Evolutionary conservation across 2,888 invertebrate genomes (phyloP), one percentile per base, ranked within the genome.

Genomic region (Hirtodrosophila histrioides): DNA sequence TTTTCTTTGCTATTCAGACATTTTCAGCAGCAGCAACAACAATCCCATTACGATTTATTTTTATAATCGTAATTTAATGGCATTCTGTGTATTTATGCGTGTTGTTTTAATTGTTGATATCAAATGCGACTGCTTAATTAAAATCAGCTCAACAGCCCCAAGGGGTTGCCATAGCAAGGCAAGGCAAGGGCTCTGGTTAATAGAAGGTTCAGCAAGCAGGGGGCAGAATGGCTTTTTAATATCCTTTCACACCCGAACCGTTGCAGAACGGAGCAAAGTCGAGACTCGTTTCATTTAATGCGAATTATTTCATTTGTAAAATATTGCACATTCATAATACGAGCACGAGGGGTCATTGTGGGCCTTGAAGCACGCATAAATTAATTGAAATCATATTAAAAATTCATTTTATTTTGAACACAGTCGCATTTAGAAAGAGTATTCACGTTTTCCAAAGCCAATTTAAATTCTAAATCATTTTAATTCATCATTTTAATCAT

Each of bases 101-200:
- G 67, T 61, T 65, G 60, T 75, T 87, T 70, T 86, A 83, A 83
- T 88, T 86, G 77, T 88, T 86, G 74, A 74, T 78, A 75, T 71
- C 51, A 58, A 74, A 85, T 60, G 64, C 61, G 74, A 81, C 69
- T 77, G 78, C 67, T 86, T 80, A 81, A 80, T 80, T 80, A 81
- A 80, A 87, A 86, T 64, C 73, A 63, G 46, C 73, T 72, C 63
- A 69, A 68, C 67, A 69, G 11, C 17, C 9, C 35, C 6, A 45
- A 45, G 1, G 23, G 23, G 2, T 1, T 12, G 11, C 4, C 8
- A 39, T 40, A 12, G 23, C 17, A 7, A 17, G 12, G 39, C 27
- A 3, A 27, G 27, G 5, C 3, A 40, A 17, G 7, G 2, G 3
- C 9, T 10, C 23, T 27, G 41, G 3, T n/a, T 27, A 33, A 17